Evolutionary conservation across 2,113 vertebrate species (phyloP).

Genomic region (Athene noctua): DNA sequence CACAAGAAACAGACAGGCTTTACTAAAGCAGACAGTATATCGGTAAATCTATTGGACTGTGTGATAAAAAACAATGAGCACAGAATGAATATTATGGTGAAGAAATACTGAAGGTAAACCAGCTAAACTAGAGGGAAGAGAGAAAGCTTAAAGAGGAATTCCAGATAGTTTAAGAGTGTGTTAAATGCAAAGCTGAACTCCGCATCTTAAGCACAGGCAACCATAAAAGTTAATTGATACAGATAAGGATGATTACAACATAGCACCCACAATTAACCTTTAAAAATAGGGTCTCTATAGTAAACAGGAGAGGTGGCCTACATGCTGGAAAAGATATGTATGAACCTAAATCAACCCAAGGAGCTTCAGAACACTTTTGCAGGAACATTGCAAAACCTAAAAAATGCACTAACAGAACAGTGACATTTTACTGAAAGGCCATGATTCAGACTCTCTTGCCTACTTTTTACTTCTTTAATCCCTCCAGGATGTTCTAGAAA

Average conservation of each 20-base stretch:
- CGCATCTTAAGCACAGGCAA: neutral
- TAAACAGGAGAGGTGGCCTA: neutral
- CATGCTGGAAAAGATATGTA: neutral
- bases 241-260: neutral
- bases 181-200: neutral
- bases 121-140: neutral
- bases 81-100: neutral
- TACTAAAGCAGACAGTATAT: neutral
- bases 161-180: neutral
- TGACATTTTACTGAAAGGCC: neutral
- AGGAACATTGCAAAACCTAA: neutral
- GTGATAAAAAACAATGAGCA: neutral
- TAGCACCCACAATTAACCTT: neutral
- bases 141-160: neutral
- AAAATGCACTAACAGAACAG: neutral
- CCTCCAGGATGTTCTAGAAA: neutral
- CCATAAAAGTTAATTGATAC: neutral
- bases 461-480: neutral
- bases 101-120: neutral
- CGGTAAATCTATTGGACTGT: neutral
- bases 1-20: neutral
- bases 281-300: neutral
- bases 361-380: neutral
- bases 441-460: neutral
- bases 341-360: neutral